These are phyloP conservation scores for Apteryx owenii DNA, from an alignment of 2,113 vertebrate species.

Conservation along the genomic window DNA sequence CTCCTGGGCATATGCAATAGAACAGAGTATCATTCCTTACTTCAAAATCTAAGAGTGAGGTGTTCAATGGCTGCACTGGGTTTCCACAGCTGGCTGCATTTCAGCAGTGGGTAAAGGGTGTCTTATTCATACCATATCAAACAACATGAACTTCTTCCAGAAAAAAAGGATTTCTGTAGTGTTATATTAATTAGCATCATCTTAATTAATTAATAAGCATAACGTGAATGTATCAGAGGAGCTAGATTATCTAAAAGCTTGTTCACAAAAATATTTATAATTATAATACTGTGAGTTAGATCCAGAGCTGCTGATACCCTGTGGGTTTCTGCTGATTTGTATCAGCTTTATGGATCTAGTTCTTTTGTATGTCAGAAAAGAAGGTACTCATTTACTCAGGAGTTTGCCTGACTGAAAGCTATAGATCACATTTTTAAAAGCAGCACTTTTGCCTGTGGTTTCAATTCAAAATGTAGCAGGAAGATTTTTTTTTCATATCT, in stretches of 20 bases:
- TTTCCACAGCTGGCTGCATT: not conserved
- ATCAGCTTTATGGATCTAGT: not conserved
- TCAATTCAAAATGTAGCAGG: not conserved
- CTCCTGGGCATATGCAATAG: not conserved
- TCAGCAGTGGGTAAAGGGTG: not conserved
- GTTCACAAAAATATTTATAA: not conserved
- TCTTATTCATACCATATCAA: not conserved
- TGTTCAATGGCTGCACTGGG: not conserved
- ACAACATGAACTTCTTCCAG: not conserved
- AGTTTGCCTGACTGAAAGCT: not conserved
- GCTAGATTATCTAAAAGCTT: not conserved
- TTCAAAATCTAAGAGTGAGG: not conserved
- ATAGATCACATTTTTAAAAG: constrained; percentile 2
- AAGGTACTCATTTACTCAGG: constrained; percentile 14
- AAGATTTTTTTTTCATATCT: not conserved
- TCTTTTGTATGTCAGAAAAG: not conserved
- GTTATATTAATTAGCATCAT: not conserved
- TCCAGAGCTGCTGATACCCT: not conserved
- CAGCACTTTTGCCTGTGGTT: not conserved
- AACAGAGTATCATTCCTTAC: not conserved
- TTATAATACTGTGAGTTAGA: not conserved
- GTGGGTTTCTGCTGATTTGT: not conserved
- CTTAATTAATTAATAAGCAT: not conserved
- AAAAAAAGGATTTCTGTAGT: not conserved
- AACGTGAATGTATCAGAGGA: not conserved